Evolutionary conservation across 2,797 vertebrate genomes (phyloP), one percentile per base, ranked within the genome.

Genomic region (Danio jaintianensis): DNA sequence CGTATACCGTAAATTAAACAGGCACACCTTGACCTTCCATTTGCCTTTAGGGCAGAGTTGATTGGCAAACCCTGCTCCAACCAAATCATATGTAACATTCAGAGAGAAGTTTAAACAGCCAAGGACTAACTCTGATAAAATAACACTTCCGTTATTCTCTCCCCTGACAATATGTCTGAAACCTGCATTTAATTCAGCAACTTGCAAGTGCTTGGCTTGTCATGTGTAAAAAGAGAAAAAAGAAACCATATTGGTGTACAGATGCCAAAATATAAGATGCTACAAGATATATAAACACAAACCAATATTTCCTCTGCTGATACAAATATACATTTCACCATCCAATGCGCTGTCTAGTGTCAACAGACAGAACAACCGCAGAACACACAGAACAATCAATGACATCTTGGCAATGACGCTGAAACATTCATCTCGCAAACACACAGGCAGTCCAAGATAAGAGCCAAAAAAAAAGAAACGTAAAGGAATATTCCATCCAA

Each of bases 271-370:
- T 55, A 71, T 80, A 77, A 74, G 75, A 62, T 36, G 43, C 78
- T 81, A 80, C 78, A 84, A 64, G 43, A 71, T 56, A 58, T 71
- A 77, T 47, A 80, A 83, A 84, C 81, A 81, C 84, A 78, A 83
- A 80, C 75, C 76, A 82, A 83, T 79, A 80, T 85, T 86, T 86
- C 68, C 76, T 86, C 70, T 84, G 63, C 72, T 79, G 80, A 81
- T 71, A 79, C 75, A 84, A 84, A 82, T 78, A 82, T 80, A 80
- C 82, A 75, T 77, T 80, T 66, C 62, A 56, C 72, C 81, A 78
- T 61, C 63, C 69, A 58, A 76, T 82, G 80, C 75, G 73, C 83
- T 79, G 80, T 84, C 85, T 81, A 64, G 78, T 82, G 68, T 80
- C 78, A 76, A 80, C 82, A 79, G 70, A 64, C 72, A 50, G 82